These are phyloP conservation scores for Zaprionus obscuricornis DNA, from an alignment of 2,888 invertebrate species.

Conservation along the genomic window DNA sequence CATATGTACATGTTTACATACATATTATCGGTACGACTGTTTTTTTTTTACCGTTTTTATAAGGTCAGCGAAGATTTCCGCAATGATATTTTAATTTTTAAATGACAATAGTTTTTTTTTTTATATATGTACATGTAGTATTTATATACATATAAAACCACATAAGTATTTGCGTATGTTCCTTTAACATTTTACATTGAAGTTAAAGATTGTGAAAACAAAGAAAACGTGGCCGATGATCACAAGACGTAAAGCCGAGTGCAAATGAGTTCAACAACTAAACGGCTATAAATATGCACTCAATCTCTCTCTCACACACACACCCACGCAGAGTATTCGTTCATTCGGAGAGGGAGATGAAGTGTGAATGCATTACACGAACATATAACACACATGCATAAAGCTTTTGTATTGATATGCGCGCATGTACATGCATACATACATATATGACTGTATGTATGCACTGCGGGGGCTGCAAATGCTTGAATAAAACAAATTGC, in stretches of 20 bases:
- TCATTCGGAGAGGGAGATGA: too few species aligned
- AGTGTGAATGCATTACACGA: too few species aligned
- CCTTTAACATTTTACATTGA: slow-evolving; percentile 17
- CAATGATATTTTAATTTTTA: neutral
- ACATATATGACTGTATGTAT: too few species aligned
- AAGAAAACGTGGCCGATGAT: slow-evolving; percentile 45
- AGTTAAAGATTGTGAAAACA: slow-evolving; percentile 43
- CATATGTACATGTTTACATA: too few species aligned
- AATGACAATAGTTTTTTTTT: too few species aligned
- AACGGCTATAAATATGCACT: slow-evolving; percentile 69
- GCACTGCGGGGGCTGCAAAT: slow-evolving; percentile 6
- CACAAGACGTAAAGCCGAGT: slow-evolving; percentile 41
- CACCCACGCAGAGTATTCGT: slow-evolving; percentile 1
- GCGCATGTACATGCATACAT: neutral
- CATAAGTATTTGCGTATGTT: too few species aligned
- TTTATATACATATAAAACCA: neutral
- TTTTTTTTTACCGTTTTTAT: slow-evolving; percentile 10
- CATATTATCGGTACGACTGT: too few species aligned
- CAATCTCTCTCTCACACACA: slow-evolving; percentile 12
- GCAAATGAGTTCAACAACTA: slow-evolving; percentile 75
- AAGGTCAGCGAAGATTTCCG: slow-evolving; percentile 31
- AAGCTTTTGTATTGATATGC: slow-evolving; percentile 22
- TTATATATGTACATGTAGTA: neutral
- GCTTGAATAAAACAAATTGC: slow-evolving; percentile 7
- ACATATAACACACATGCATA: neutral